These are phyloP conservation scores for Menura novaehollandiae DNA, from an alignment of 2,113 vertebrate species.

Conservation along the genomic window DNA sequence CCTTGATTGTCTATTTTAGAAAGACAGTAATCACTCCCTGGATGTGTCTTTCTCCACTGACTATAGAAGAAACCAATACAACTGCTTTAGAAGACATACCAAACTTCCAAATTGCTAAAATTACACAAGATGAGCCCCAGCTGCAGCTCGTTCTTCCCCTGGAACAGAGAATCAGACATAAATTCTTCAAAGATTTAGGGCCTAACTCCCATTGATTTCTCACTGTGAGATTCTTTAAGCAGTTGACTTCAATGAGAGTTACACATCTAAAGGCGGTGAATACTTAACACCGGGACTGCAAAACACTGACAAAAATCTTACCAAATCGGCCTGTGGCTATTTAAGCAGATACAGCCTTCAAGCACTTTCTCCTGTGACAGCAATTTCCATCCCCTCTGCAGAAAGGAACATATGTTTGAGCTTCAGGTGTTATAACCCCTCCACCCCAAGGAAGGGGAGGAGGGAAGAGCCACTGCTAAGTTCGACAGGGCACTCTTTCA, in stretches of 20 bases:
- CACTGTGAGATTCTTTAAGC: background rate
- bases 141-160: background rate
- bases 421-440: background rate
- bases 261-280: background rate
- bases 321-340: accelerated
- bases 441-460: background rate
- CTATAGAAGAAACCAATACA: background rate
- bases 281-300: accelerated
- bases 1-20: constrained; percentile 10
- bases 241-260: background rate
- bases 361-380: background rate
- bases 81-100: constrained; percentile 26
- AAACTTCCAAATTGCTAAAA: constrained; percentile 27
- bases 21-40: constrained; percentile 12
- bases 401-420: background rate
- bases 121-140: constrained; percentile 28
- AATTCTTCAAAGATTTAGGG: constrained; percentile 6
- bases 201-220: background rate
- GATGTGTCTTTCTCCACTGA: background rate
- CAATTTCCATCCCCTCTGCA: background rate
- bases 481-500: background rate
- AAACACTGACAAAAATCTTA: background rate
- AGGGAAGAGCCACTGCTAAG: background rate
- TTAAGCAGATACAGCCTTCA: background rate
- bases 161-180: background rate